Percentiles rank a stretch among this genome's conserved stretches.
phyloP scores from a whole-genome alignment of 2,797 vertebrate genomes.

The Mionectes olivaceus region DNA sequence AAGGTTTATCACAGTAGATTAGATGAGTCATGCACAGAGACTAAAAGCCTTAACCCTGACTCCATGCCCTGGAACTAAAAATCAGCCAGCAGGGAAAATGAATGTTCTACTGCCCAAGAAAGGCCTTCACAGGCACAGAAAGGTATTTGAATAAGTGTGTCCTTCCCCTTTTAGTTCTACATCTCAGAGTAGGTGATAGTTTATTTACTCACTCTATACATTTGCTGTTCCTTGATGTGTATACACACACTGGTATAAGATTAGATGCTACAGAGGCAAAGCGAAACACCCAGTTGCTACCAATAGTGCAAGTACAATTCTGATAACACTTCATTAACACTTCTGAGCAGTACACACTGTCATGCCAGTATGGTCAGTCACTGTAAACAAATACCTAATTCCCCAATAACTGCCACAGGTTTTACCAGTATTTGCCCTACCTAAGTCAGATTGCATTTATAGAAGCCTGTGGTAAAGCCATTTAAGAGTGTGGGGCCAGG shows the following conservation, averaged over 20 bases:
- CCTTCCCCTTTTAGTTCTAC: not conserved
- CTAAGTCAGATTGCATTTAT: not conserved
- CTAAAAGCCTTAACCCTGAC: not conserved
- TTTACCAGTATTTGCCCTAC: not conserved
- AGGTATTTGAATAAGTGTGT: not conserved
- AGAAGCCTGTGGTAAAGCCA: not conserved
- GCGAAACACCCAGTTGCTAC: not conserved
- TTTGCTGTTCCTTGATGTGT: not conserved
- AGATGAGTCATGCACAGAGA: not conserved
- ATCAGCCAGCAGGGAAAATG: not conserved
- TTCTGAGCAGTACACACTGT: not conserved
- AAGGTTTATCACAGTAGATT: not conserved
- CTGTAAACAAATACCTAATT: not conserved
- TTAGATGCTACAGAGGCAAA: not conserved
- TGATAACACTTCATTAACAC: not conserved
- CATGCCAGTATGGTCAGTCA: not conserved
- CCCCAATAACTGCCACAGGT: not conserved
- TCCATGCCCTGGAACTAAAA: not conserved
- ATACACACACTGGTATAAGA: not conserved
- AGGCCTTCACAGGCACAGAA: not conserved
- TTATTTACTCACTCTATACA: not conserved
- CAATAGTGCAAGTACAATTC: not conserved
- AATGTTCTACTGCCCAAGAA: not conserved
- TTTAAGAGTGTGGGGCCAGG: not conserved
- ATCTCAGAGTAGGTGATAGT: not conserved